Evolutionary conservation across 2,888 invertebrate genomes (phyloP), one percentile per base, ranked within the genome.

Genomic region (Blastobasis adustella): DNA sequence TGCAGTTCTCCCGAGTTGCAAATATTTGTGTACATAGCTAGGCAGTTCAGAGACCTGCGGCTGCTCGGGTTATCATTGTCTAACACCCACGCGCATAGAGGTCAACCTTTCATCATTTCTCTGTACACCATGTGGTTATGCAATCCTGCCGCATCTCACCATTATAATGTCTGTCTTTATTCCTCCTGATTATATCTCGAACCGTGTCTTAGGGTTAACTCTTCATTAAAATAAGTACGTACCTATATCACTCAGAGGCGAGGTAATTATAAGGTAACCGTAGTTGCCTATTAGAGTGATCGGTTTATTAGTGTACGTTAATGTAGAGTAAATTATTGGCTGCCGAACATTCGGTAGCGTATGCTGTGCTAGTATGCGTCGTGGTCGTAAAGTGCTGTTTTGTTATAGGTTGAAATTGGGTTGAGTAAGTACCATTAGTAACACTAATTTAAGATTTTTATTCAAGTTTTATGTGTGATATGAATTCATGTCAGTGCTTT

Each of bases 1-100:
- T 23, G 23, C 23, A 23, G 23, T 23, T 23, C 23, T 23, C 23
- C 23, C 23, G 23, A 23, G 23, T 36, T 10, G 45, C 45, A 6
- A 5, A 37, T 81, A 84, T 84, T 84, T 87, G 82, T 86, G 87
- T 86, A 85, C 86, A 83, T 86, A 79, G 86, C 85, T 67, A 73
- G 71, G 69, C 73, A 78, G 85, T 83, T 85, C 85, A 79, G 78
- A 77, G 77, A 83, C 84, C 83, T 71, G 49, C 39, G 39, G 37
- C 38, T 47, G 41, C 42, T 67, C 60, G 66, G 73, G 77, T 82
- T 76, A 76, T 74, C 71, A 78, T 80, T 78, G 76, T 81, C 74
- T 76, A 72, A 59, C 74, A 69, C 76, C 78, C 71, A 79, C 79
- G 67, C 69, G 55, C 65, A 57, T 60, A 63, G 67, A 68, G 74